Evolutionary conservation across 2,113 vertebrate species (phyloP), one percentile per base, ranked within the genome.

Genomic region (Serilophus lunatus): DNA sequence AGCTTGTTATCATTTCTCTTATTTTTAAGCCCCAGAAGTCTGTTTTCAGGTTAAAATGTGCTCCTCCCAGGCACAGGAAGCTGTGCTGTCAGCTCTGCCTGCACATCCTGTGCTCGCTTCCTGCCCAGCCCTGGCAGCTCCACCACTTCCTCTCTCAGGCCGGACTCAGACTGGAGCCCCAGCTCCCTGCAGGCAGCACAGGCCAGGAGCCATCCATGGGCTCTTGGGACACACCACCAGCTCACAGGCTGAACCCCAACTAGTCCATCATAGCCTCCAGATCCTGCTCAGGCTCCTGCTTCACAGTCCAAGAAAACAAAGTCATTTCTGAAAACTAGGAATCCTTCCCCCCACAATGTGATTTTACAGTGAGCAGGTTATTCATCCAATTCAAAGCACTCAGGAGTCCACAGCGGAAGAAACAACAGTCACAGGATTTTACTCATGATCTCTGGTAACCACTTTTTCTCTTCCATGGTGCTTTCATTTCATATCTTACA

Each of bases 101-200:
- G 23, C 45, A 12, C 76, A 95, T 81, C 78, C 86, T 92, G 92
- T 44, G 26, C 54, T 28, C 25, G 3, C 19, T 94, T 97, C 95
- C 95, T 96, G 78, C 33, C n/a, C 0, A 87, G 93, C 81, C 53
- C 13, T 38, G 0, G 76, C 93, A 92, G 81, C 92, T 86, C 59
- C 60, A 29, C 4, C 3, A 29, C 85, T 97, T 97, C 97, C 96
- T 95, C 92, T 91, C 66, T 71, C 56, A 35, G 54, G 38, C 68
- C 42, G 40, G 18, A 20, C n/a, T 71, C 42, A 36, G 18, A 20
- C n/a, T 71, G 36, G 69, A 95, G 59, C 60, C 5, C 22, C 1
- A 0, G 42, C 54, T 38, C 25, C 49, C 10, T 9, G 63, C 6
- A 53, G 47, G 23, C 18, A 26, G 56, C 12, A 0, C 18, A 6